Base-by-base conservation (phyloP, 1,140 invertebrate species). In the Rhopalosiphum padi region DNA sequence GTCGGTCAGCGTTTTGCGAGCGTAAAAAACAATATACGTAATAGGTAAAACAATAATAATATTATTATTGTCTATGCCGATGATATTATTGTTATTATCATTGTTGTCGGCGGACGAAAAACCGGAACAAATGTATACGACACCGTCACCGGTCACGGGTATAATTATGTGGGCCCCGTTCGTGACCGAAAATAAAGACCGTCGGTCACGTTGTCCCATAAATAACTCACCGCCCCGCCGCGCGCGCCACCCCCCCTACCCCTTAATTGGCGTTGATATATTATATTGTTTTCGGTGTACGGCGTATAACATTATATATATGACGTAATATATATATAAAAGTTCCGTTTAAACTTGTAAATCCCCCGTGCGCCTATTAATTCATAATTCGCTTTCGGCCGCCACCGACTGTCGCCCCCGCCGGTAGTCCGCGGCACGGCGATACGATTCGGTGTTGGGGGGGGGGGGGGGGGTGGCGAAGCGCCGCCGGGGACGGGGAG, bases 181-280 rank as follows among this genome's bases (percentile, higher is more conserved):
- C 91, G 91, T 93, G 91, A 93, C 91, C 82, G 48, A 86, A 86
- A 93, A 93, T 43, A 93, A 86, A 93, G 82, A 48, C 77, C 60
- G 91, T 48, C 91, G 91, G 91, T 93, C 91, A 93, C 91, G 91
- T 93, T 37, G 77, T 21, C 35, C 77, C 91, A 93, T 93, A 93
- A 93, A 93, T 93, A 93, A 93, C 82, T 43, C 37, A 37, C n/a
- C 88, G 3, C 43, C 8, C 91, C 91, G 22, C 15, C 55, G 21
- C 46, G 91, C 2, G 91, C 18, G 77, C 91, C 60, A 46, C 68
- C 90, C 90, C n/a, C n/a, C n/a, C n/a, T n/a, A n/a, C n/a, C 60
- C 77, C 68, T 85, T 83, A 91, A 91, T 91, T 92, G 91, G 91
- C 90, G 91, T 51, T 92, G 77, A 92, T 92, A 91, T 91, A 83